Base-by-base conservation (phyloP, 2,113 vertebrate species). In the Aythya baeri region DNA sequence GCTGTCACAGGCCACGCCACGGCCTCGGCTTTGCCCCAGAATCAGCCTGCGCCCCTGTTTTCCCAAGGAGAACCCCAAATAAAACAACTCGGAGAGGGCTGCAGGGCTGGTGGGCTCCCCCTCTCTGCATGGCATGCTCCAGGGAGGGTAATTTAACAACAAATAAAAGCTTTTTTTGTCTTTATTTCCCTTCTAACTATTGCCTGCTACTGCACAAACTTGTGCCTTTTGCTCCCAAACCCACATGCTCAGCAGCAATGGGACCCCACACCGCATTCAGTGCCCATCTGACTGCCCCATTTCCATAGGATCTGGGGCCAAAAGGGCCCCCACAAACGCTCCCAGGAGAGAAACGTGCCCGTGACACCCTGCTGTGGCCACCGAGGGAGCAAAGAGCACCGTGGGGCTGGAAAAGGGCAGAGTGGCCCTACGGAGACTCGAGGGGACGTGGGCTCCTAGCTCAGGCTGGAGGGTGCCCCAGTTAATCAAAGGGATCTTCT, bases 1-100 rank as follows among this genome's bases (percentile, higher is more conserved):
- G 0, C 4, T 0, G 6, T 34, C 26, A 26, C 52, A n/a, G 52
- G 49, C 21, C n/a, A 29, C 12, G 4, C 9, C 0, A 2, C 6
- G 34, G 57, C 43, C 59, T 32, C 43, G 75, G 52, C 10, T 52
- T 86, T 57, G 22, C 71, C 31, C 1, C 1, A 18, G 82, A 34
- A 17, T 27, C 72, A 77, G 4, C 3, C 8, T 15, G 1, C 11
- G 7, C 2, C 29, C 18, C 0, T 3, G 43, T 46, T 49, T 61
- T n/a, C 43, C 32, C 25, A 49, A 36, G 57, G 13, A 22, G 84
- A 83, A 77, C 9, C 15, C 7, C 50, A 12, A 57, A 36, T 23
- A 16, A 46, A 50, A 9, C 17, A 13, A 1, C 58, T 1, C 0
- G 43, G 50, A 17, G 3, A 0, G 0, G 38, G 74, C 31, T 78